A percentile compares a stretch with the other conserved stretches of the same genome.
These are phyloP conservation scores for Eretmocerus hayati DNA, from an alignment of 2,888 invertebrate species.

Conservation along the genomic window DNA sequence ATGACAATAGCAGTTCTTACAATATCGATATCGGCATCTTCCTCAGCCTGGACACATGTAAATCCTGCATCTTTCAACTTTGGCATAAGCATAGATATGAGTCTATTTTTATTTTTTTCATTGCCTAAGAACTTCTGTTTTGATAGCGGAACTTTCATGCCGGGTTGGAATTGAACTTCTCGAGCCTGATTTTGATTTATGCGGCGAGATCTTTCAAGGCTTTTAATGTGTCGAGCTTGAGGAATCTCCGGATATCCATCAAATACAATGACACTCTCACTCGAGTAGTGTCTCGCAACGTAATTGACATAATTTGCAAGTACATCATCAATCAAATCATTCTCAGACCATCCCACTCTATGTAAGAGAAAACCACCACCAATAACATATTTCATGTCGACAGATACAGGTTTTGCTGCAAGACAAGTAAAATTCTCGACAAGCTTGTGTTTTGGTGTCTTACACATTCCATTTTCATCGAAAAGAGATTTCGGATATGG, in stretches of 20 bases:
- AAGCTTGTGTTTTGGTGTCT: background rate
- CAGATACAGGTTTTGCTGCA: background rate
- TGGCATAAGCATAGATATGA: background rate
- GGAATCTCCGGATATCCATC: conserved; percentile 4
- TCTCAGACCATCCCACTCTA: background rate
- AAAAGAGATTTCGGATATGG: too few relatives aligned
- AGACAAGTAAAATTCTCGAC: background rate
- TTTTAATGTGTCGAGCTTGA: background rate
- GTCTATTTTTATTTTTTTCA: background rate
- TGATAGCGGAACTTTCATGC: background rate
- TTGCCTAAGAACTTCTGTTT: background rate
- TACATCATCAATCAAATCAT: background rate
- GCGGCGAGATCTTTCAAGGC: background rate
- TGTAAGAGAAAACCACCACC: background rate
- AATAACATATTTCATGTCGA: background rate
- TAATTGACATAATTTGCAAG: background rate
- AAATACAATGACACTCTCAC: background rate
- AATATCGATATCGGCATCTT: background rate
- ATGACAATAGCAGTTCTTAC: background rate
- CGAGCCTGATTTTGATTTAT: background rate
- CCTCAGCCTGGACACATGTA: background rate
- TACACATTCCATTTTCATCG: too few relatives aligned
- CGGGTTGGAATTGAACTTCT: background rate
- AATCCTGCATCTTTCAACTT: background rate
- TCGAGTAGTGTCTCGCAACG: background rate